Evolutionary conservation across 2,797 vertebrate species (phyloP), one percentile per base, ranked within the genome.

Genomic region (Yasuhikotakia modesta): DNA sequence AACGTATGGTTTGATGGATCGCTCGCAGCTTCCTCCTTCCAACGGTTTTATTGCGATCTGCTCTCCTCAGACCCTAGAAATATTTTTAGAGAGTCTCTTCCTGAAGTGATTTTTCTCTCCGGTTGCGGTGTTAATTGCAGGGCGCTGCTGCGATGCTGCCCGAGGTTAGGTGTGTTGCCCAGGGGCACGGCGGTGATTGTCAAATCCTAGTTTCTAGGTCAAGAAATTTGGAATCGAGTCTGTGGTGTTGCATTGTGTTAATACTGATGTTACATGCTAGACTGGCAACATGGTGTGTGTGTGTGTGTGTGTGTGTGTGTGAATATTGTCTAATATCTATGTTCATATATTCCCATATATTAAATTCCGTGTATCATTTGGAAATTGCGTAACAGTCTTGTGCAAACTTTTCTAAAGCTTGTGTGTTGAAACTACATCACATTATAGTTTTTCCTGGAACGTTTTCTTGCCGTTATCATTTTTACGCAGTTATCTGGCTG

Each of bases 1-100:
- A 60, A 69, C 24, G 65, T 60, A 68, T 68, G 57, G 53, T 68
- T 32, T 76, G 74, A 77, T 69, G 53, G 76, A 78, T 69, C 74
- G 39, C 43, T 16, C 57, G 27, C 58, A 63, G 70, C 76, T 78
- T 78, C 76, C 76, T 35, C 22, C 76, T 78, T 53, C 17, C 45
- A 64, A 30, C 55, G 68, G 63, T 63, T 66, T 63, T 35, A 63
- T 63, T 35, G 60, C 60, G 55, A 21, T 58, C 55, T 58, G 55
- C 55, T 27, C 60, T 27, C 60, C 19, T 8, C 27, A 32, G 60
- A 63, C 30, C 50, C 73, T 30, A 22, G 19, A 67, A 16, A 24
- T 46, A 46, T 68, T 65, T 52, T 63, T 21, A n/a, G 7, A 63
- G 6, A 17, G 24, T 60, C 30, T 60, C 55, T 24, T 11, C 11